Base-by-base conservation (phyloP, 2,113 vertebrate species). In the Azemiops feae region DNA sequence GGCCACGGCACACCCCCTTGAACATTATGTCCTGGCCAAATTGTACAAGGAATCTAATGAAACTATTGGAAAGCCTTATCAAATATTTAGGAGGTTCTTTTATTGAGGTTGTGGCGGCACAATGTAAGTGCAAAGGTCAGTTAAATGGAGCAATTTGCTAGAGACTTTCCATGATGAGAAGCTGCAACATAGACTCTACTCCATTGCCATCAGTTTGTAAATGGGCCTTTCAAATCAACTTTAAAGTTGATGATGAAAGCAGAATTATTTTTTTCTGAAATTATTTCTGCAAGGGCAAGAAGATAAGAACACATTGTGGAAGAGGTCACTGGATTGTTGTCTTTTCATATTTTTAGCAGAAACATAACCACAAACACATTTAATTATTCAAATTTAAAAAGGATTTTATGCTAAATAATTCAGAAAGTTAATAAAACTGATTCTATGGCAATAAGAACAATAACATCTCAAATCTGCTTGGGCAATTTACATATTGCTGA, bases 331-430 rank as follows among this genome's bases (percentile, higher is more conserved):
- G 45, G 74, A 52, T 90, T 90, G 74, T 54, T 43, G 74, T n/a
- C 58, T 90, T 39, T 55, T 93, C 50, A 52, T 87, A 64, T 58
- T 53, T 53, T 54, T 64, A 81, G 74, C 74, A 81, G 47, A 45
- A 88, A 60, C 64, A 47, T 74, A 57, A 64, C 92, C 74, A 64
- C 53, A 87, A 89, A 57, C 85, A 52, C 60, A 89, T 90, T 93
- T 94, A 94, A 92, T 92, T 45, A 52, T 69, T 94, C 89, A 92
- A 92, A 90, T 94, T 92, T 94, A 87, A 90, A 93, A 60, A 45
- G 14, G n/a, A 91, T 81, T 43, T 85, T 87, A 8, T 30, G 92
- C 22, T 90, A 85, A 88, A 47, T 95, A 53, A 92, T 92, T 95
- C 91, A 89, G 90, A 87, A 81, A 92, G 55, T 93, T 94, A 81